These are phyloP conservation scores for Fregata magnificens DNA, from an alignment of 2,113 vertebrate species.

Conservation along the genomic window DNA sequence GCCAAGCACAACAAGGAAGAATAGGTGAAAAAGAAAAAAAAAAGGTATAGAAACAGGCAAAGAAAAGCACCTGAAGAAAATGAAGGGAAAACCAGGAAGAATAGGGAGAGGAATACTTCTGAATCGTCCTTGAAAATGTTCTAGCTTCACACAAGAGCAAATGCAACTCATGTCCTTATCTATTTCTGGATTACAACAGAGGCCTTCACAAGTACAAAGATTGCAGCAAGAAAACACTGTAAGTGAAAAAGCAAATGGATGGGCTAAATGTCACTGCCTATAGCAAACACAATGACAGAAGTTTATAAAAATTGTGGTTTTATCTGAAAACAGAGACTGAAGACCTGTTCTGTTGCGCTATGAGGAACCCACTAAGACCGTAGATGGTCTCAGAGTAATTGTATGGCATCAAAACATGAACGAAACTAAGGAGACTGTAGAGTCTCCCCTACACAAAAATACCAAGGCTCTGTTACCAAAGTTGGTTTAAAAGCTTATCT, in stretches of 20 bases:
- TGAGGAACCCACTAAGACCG: background rate
- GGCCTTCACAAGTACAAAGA: background rate
- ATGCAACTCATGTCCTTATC: background rate
- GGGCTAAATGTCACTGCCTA: constrained; percentile 10
- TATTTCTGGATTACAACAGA: background rate
- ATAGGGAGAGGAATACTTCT: background rate
- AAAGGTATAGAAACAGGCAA: background rate
- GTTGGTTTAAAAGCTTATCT: background rate
- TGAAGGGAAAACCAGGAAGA: background rate
- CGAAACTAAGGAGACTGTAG: background rate
- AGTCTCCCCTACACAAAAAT: background rate
- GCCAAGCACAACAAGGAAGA: background rate
- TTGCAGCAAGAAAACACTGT: background rate
- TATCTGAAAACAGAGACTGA: background rate
- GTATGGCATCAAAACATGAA: background rate
- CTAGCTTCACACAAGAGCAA: background rate
- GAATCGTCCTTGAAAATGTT: background rate
- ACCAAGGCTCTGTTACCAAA: background rate
- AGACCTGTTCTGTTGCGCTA: background rate
- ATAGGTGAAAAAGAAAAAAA: background rate
- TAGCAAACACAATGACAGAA: background rate
- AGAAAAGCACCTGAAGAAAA: background rate
- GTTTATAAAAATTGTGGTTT: background rate
- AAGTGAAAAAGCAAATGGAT: constrained; percentile 1
- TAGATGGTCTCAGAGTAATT: background rate